phyloP scores from a whole-genome alignment of 35 echinoderm and acorn worm genomes.

The Ptychodera flava region DNA sequence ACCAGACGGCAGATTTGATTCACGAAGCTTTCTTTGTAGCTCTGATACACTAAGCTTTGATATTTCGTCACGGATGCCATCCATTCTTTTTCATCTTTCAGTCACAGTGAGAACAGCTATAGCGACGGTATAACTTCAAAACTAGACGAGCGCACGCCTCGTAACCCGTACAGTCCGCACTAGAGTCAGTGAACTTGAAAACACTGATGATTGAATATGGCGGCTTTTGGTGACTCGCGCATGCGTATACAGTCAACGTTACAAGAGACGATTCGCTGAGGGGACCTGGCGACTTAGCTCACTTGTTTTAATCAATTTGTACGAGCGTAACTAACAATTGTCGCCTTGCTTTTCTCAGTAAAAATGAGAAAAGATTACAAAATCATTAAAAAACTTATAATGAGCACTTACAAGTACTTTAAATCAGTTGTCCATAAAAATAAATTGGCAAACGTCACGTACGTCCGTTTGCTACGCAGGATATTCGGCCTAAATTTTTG shows the following conservation, averaged over 20 bases:
- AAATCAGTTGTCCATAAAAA: too few species aligned
- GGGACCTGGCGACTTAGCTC: too few species aligned
- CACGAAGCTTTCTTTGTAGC: constrained; percentile 40
- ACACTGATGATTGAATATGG: neutral
- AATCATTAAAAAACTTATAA: too few species aligned
- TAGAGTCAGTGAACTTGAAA: neutral
- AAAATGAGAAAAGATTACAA: too few species aligned
- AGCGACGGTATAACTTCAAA: neutral
- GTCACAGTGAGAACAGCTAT: neutral
- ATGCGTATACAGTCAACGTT: neutral
- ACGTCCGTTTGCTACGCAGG: too few species aligned
- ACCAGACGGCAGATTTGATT: constrained; percentile 40
- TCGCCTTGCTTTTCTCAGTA: too few species aligned
- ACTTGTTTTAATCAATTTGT: too few species aligned
- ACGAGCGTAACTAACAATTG: too few species aligned
- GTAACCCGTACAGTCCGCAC: neutral
- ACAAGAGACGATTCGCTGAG: too few species aligned
- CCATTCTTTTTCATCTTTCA: neutral
- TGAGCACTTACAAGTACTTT: too few species aligned
- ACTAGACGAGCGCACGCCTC: neutral
- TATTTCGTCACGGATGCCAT: neutral
- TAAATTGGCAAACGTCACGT: too few species aligned
- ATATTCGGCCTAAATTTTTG: too few species aligned
- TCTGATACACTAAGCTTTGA: neutral
- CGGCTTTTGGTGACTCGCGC: neutral